These are phyloP conservation scores for Sphaerodactylus townsendi DNA, from an alignment of 2,113 vertebrate genomes.

Conservation along the genomic window DNA sequence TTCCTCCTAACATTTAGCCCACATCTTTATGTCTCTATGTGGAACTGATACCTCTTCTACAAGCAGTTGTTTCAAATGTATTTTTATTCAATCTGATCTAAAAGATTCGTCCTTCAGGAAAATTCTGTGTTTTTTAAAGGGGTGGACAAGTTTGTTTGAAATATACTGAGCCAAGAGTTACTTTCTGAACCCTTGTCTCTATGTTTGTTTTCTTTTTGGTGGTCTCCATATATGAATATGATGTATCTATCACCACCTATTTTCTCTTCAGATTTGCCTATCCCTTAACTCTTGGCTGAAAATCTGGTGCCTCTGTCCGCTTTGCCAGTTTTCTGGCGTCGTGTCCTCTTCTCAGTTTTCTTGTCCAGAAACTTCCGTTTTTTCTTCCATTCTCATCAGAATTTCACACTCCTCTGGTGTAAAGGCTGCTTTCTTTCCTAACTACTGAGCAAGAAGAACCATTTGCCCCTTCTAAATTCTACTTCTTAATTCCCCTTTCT, in stretches of 20 bases:
- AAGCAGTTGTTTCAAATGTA: background rate
- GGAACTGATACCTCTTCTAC: background rate
- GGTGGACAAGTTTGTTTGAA: constrained; percentile 33
- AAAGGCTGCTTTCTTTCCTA: background rate
- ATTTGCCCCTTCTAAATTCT: constrained; percentile 25
- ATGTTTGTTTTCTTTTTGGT: constrained; percentile 32
- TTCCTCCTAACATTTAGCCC: no score
- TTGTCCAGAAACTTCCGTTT: background rate
- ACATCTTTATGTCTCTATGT: no score
- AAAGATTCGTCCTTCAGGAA: background rate
- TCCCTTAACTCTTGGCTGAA: constrained; percentile 44
- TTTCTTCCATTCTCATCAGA: constrained; percentile 11
- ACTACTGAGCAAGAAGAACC: constrained; percentile 11
- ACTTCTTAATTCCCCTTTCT: constrained; percentile 2
- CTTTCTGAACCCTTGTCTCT: constrained; percentile 43
- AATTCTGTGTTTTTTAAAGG: constrained; percentile 37
- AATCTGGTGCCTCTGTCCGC: constrained; percentile 26
- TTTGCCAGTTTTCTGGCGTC: constrained; percentile 25
- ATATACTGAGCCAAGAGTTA: constrained; percentile 37
- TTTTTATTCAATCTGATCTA: background rate
- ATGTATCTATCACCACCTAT: constrained; percentile 18
- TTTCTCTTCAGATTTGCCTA: constrained; percentile 49
- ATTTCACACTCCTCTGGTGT: constrained; percentile 31
- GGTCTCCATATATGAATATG: constrained; percentile 19
- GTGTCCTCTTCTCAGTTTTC: constrained; percentile 8